Percentiles rank a stretch among this genome's conserved stretches.
phyloP scores from a whole-genome alignment of 2,797 vertebrate genomes.

The Myripristis jacobus region DNA sequence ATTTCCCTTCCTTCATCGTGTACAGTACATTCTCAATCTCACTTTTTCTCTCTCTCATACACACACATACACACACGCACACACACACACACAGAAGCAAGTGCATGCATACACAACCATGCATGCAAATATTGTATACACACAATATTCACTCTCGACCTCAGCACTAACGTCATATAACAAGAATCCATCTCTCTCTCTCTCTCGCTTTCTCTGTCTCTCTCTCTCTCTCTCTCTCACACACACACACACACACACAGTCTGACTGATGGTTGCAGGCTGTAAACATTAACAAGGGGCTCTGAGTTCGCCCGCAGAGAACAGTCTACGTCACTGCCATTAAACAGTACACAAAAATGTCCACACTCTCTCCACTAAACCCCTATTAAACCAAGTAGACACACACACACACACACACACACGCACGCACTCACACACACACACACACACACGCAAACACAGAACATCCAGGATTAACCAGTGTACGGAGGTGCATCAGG shows the following conservation, averaged over 20 bases:
- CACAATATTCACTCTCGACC: constrained; percentile 1
- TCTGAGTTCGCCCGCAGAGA: constrained; percentile 53
- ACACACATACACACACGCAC: constrained; percentile 8
- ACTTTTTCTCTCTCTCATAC: not conserved
- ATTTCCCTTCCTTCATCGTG: constrained; percentile 50
- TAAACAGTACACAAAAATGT: constrained; percentile 61
- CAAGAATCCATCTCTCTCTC: not conserved
- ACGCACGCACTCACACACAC: constrained; percentile 32
- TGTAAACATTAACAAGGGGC: constrained; percentile 70
- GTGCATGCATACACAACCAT: constrained; percentile 7
- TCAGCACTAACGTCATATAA: constrained; percentile 17
- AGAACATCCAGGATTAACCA: not conserved
- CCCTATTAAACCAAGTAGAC: constrained; percentile 38
- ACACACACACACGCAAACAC: constrained; percentile 9
- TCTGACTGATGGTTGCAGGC: constrained; percentile 44
- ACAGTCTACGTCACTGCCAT: constrained; percentile 61
- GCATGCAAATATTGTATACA: not conserved
- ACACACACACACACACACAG: constrained; percentile 30
- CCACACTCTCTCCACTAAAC: constrained; percentile 25
- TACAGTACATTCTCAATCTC: constrained; percentile 18
- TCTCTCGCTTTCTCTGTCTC: no score
- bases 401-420: constrained; percentile 35
- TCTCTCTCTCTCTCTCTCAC: no score
- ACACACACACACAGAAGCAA: constrained; percentile 14
- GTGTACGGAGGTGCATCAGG: no score